Evolutionary conservation across 2,888 invertebrate species (phyloP), one percentile per base, ranked within the genome.

Genomic region (Cyclophora albipunctata): DNA sequence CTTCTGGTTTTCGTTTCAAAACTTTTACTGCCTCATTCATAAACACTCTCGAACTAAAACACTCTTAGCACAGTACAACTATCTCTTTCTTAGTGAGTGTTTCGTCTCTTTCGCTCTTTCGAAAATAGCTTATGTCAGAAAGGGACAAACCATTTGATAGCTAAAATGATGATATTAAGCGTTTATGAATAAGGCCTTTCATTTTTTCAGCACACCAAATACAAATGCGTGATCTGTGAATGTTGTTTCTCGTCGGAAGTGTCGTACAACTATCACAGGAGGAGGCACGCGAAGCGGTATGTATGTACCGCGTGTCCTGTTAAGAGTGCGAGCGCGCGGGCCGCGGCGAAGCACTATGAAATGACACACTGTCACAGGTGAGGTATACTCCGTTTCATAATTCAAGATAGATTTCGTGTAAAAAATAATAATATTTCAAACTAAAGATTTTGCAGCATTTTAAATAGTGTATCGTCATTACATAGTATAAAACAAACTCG

Each of bases 211-310:
- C 62, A 67, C 0, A 59, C 73, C 0, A 67, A 72, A 33, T 69
- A 61, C 55, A 76, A 62, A 55, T 86, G 86, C 47, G 34, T 57
- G 0, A 59, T 79, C 4, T 86, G 86, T 51, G 62, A 68, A 2
- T 79, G 84, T 20, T 60, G 74, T 0, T 84, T 84, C 60, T 64
- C 63, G 0, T 64, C 69, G 0, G 78, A 75, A 3, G 67, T 82
- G 0, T 75, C 84, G 0, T 80, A 60, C 55, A 80, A 73, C 52
- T 84, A 84, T 47, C 85, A 86, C 48, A 62, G 43, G 2, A 69
- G 69, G 46, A 79, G 70, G 51, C 85, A 86, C 49, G 60, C 34
- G 0, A 55, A 55, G 0, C 59, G 85, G 1, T 81, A 71, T 45
- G 64, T 75, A 48, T 84, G 84, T 42, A n/a, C 40, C 0, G 54